These are phyloP conservation scores for Phlogophora meticulosa DNA, from an alignment of 2,888 invertebrate genomes.

Conservation along the genomic window DNA sequence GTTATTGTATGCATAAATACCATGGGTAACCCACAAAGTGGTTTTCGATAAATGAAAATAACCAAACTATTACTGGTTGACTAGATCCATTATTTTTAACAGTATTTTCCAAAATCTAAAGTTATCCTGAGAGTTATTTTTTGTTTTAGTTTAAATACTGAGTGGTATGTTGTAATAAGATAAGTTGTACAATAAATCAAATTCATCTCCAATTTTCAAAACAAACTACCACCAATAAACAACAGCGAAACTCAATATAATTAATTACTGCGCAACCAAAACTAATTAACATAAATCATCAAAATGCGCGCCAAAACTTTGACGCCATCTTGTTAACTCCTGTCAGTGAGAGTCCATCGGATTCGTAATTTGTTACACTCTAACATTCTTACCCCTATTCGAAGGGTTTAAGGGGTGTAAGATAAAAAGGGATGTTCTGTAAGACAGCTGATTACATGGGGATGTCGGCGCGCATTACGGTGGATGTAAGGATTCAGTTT, in stretches of 20 bases:
- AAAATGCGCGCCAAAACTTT: conserved; percentile 24
- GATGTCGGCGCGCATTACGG: conserved; percentile 80
- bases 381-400: conserved; percentile 65
- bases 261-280: conserved; percentile 21
- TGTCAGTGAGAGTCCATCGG: conserved; percentile 53
- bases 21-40: not conserved
- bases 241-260: conserved; percentile 1
- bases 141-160: too few relatives aligned
- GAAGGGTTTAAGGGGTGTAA: conserved; percentile 79
- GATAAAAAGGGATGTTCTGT: conserved; percentile 84
- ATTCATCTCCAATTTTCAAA: too few relatives aligned
- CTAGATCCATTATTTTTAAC: too few relatives aligned
- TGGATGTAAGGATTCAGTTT: conserved; percentile 67
- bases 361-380: conserved; percentile 73
- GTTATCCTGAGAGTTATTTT: too few relatives aligned
- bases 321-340: conserved; percentile 43
- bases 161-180: too few relatives aligned
- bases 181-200: too few relatives aligned
- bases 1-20: not conserved
- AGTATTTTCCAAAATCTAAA: too few relatives aligned
- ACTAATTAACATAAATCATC: conserved; percentile 26
- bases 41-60: not conserved
- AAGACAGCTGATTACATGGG: conserved; percentile 84
- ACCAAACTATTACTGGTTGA: not conserved
- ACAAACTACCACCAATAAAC: not conserved